Percentiles rank a stretch among this genome's conserved stretches.
Conservation (phyloP, 2,113 vertebrate genomes). For the Microcebus tavaratra region DNA sequence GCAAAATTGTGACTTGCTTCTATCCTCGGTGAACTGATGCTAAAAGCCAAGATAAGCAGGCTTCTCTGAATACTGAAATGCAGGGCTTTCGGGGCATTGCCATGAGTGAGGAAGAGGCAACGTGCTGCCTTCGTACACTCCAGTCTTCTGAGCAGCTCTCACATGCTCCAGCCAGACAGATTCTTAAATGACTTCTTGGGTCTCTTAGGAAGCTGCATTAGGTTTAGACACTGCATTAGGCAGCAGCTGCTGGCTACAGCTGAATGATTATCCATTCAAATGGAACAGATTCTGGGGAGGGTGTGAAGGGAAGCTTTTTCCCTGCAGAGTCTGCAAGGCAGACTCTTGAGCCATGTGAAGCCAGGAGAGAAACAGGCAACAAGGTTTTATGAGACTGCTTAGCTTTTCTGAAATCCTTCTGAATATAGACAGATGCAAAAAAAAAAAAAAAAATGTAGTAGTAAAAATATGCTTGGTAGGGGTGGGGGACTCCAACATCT, state of each 20-base stretch:
- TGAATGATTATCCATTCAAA: neutral
- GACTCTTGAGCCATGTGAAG: neutral
- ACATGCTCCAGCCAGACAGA: neutral
- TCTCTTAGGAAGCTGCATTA: neutral
- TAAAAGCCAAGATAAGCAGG: neutral
- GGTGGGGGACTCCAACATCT: neutral
- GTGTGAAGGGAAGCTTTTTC: neutral
- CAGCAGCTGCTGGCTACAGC: slow-evolving; percentile 26
- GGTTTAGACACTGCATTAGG: neutral
- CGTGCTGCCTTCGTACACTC: neutral
- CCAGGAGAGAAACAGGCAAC: neutral
- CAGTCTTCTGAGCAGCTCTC: neutral
- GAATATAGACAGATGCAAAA: neutral
- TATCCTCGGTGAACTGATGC: no score
- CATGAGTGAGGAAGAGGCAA: neutral
- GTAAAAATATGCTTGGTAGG: neutral
- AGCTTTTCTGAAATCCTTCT: slow-evolving; percentile 2
- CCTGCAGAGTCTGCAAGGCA: neutral
- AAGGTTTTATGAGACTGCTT: neutral
- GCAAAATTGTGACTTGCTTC: neutral
- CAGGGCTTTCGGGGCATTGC: fast-evolving
- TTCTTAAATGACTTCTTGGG: neutral
- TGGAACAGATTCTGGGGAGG: neutral
- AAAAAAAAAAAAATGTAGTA: neutral
- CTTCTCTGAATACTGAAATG: neutral